Conservation (phyloP, 2,888 invertebrate genomes). For the Pammene aurita region DNA sequence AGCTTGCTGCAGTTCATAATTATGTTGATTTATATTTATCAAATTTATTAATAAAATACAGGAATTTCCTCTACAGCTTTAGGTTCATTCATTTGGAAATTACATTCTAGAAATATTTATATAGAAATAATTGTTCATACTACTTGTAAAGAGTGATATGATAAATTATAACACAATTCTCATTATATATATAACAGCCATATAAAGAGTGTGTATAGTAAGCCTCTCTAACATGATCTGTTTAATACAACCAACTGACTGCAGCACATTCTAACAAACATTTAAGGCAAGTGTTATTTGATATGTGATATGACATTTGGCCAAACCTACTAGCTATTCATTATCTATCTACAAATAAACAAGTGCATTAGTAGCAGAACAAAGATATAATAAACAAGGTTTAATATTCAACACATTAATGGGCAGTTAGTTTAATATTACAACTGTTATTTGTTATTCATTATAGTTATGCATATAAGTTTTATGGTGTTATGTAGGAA, state of each 20-base stretch:
- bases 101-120: not conserved
- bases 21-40: too few relatives aligned
- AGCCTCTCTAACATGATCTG: slow-evolving; percentile 19
- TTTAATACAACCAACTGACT: slow-evolving; percentile 6
- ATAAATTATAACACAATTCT: not conserved
- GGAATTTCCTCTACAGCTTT: too few relatives aligned
- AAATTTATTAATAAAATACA: too few relatives aligned
- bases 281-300: slow-evolving; percentile 50
- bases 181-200: too few relatives aligned
- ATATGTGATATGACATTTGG: slow-evolving; percentile 45
- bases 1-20: not conserved
- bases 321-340: slow-evolving; percentile 40
- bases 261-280: slow-evolving; percentile 53
- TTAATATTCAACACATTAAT: slow-evolving; percentile 3
- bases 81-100: too few relatives aligned
- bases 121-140: not conserved
- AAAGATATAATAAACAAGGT: slow-evolving; percentile 21
- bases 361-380: slow-evolving; percentile 33
- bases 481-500: not conserved
- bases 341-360: slow-evolving; percentile 37
- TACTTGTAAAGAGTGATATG: not conserved
- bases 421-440: not conserved
- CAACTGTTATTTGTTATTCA: slow-evolving; percentile 4
- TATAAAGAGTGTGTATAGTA: slow-evolving; percentile 27
- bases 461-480: not conserved